Conservation (phyloP, 2,797 vertebrate species). For the Coilia nasus region DNA sequence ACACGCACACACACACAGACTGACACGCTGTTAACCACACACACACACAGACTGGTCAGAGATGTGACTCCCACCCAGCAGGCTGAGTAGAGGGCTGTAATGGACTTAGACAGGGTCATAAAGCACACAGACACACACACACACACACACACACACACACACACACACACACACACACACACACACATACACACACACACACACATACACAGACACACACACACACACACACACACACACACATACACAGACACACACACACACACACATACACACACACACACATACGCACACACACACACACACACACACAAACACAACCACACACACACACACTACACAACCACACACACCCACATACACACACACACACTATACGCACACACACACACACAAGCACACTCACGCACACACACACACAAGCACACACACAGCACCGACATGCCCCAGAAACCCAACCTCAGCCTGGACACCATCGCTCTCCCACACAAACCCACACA, state of each 20-base stretch:
- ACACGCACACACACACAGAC: background rate
- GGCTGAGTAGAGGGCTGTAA: background rate
- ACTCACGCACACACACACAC: background rate
- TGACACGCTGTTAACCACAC: too few species aligned
- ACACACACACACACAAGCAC: background rate
- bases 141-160: background rate
- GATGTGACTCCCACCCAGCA: background rate
- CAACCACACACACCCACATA: background rate
- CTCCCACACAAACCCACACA: background rate
- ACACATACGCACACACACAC: background rate
- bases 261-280: background rate
- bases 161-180: background rate
- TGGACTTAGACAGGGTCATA: background rate
- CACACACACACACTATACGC: background rate
- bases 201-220: background rate
- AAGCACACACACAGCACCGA: background rate
- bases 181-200: background rate
- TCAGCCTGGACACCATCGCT: conserved; percentile 13
- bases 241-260: background rate
- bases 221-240: background rate
- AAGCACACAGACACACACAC: background rate
- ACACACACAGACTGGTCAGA: background rate
- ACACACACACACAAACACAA: background rate
- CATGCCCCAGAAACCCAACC: conserved; percentile 14
- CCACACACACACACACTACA: too few species aligned